Evolutionary conservation across 1,140 invertebrate species (phyloP).

Genomic region (Thalassaphorura encarpata): DNA sequence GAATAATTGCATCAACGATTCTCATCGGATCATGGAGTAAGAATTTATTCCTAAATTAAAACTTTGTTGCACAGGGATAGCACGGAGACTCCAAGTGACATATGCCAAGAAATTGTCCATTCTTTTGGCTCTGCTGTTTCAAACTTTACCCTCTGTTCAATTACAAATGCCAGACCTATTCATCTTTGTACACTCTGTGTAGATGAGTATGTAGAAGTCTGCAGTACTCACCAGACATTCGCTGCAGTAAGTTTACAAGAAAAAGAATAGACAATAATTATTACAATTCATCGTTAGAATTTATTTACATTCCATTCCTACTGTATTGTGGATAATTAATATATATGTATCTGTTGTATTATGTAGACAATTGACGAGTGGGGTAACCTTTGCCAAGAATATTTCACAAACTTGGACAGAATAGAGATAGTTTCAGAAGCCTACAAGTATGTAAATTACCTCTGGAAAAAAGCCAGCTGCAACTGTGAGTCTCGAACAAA

Average conservation of each 20-base stretch:
- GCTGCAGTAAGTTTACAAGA: not conserved
- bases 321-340: no score
- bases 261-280: not conserved
- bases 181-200: slow-evolving; percentile 26
- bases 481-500: slow-evolving; percentile 20
- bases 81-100: no score
- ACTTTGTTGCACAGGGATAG: no score
- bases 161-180: slow-evolving; percentile 28
- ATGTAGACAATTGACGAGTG: slow-evolving; percentile 21
- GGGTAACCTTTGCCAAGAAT: slow-evolving; percentile 24
- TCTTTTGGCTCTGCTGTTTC: slow-evolving; percentile 25
- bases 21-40: no score
- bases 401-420: slow-evolving; percentile 24
- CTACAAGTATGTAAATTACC: slow-evolving; percentile 17
- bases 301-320: no score
- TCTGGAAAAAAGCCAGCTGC: slow-evolving; percentile 28
- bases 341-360: not conserved
- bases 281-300: no score
- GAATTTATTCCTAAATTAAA: no score
- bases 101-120: no score
- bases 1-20: no score
- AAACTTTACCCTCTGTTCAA: slow-evolving; percentile 27
- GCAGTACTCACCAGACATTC: slow-evolving; percentile 14
- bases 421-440: slow-evolving; percentile 22
- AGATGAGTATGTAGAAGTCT: slow-evolving; percentile 14